Percentiles rank a stretch among this genome's conserved stretches.
These are phyloP conservation scores for Pelochelys cantorii DNA, from an alignment of 2,797 vertebrate species.

Conservation along the genomic window DNA sequence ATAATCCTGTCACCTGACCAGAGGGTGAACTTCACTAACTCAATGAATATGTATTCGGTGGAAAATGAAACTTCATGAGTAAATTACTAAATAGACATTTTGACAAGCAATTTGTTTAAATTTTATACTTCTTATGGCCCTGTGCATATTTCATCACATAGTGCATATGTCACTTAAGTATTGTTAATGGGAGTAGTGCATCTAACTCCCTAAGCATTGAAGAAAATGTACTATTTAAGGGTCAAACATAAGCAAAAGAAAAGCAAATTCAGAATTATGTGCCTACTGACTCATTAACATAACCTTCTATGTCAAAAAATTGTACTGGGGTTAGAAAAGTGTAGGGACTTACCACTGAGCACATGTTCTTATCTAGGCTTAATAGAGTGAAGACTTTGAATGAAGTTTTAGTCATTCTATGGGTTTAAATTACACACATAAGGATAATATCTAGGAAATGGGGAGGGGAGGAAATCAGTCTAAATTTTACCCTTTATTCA, in stretches of 20 bases:
- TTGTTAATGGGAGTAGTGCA: not conserved
- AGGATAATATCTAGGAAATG: not conserved
- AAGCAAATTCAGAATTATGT: not conserved
- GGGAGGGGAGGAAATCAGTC: not conserved
- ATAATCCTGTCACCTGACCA: conserved; percentile 44
- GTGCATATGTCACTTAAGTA: not conserved
- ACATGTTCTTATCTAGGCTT: not conserved
- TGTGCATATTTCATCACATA: not conserved
- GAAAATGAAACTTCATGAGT: conserved; percentile 2
- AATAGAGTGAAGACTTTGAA: not conserved
- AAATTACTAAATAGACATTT: not conserved
- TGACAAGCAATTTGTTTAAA: not conserved
- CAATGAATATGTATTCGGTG: conserved; percentile 18
- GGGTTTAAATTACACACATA: not conserved
- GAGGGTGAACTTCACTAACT: conserved; percentile 66
- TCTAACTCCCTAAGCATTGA: not conserved
- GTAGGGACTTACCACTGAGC: not conserved
- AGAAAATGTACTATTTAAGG: not conserved
- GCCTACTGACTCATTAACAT: not conserved
- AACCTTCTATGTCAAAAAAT: not conserved
- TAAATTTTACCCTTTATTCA: not conserved
- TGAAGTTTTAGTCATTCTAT: not conserved
- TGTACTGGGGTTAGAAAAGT: not conserved
- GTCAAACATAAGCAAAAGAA: not conserved
- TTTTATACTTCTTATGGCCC: not conserved